Evolutionary conservation across 2,113 vertebrate species (phyloP), one percentile per base, ranked within the genome.

Genomic region (Podarcis raffonei): DNA sequence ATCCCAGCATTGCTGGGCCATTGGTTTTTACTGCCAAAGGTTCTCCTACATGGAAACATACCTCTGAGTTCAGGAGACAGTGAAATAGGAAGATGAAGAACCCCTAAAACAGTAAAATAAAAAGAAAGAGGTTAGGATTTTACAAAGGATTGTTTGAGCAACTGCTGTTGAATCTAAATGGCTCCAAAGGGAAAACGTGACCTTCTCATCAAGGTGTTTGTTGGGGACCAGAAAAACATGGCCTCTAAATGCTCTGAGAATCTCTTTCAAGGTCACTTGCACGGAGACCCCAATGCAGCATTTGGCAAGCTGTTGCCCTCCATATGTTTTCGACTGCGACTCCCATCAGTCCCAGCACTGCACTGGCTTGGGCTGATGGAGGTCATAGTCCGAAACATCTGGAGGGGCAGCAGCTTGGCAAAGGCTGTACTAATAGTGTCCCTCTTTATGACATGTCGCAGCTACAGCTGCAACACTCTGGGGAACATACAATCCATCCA

Each of bases 81-180:
- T 99, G 99, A 84, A 99, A 99, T 66, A 99, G 96, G 96, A 99
- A 99, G 96, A 99, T 98, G 97, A 99, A 99, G 92, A 99, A 98
- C 5, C 99, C 99, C 99, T 99, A 92, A 57, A 92, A 30, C 42
- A 48, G 80, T 65, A 0, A 78, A 20, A 82, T 18, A 72, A 83
- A 88, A 27, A 4, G 12, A 72, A 91, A 13, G 39, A 92, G 69
- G 13, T 13, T 22, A 53, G 48, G 48, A 53, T 53, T 53, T 53
- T 12, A 76, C 77, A 6, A 62, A 0, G 0, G 13, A 12, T 85
- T 87, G 87, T 27, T 71, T 1, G 0, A 74, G 15, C 77, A 86
- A 79, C 3, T 39, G 78, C 1, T 12, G 5, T 6, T 81, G 35
- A 16, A 5, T 27, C 23, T 74, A 74, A n/a, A 27, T 5, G 25